Evolutionary conservation across 64 coral and sea anemone species (phyloP), one percentile per base, ranked within the genome.

Genomic region (Acropora tenuis): DNA sequence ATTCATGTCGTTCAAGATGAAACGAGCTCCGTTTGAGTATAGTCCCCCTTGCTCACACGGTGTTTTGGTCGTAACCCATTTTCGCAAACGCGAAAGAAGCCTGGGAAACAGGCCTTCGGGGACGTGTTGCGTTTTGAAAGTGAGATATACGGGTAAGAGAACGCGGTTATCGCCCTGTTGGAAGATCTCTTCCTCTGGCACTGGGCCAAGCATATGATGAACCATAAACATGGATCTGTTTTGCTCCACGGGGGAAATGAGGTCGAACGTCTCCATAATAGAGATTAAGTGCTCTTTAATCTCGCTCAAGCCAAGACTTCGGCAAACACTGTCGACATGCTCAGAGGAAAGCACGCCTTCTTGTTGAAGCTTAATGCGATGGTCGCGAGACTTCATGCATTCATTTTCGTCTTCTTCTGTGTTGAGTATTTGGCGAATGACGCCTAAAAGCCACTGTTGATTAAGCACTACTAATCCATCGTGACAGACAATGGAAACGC

Each of bases 391-490:
- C 8, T 85, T 71, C 18, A 85, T 71, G 43, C 8, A 48, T 19
- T 85, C 82, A 1, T 85, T 17, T 71, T 66, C 9, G 17, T n/a
- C 48, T 17, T 59, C 9, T 46, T 47, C 7, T 3, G 47, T 16
- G 46, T 5, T 41, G 18, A 85, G 8, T 40, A 85, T 40, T 48
- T 85, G 66, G 82, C 45, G 66, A 20, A 85, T 46, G 7, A 69
- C 18, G 45, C 40, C 30, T 20, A 71, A 44, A 2, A 85, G 43
- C 82, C 82, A 85, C 18, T 72, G 82, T 18, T 61, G 82, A 71
- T 85, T 61, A 16, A 85, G 42, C 8, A 85, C 82, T 6, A 85
- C 82, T 45, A 85, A 72, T 44, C 82, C 45, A 41, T 85, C 45
- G 82, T 71, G 65, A 18, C 65, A 85, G 65, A 72, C 66, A 48